Evolutionary conservation across 2,888 invertebrate genomes (phyloP).

Genomic region (Spialia ferax): DNA sequence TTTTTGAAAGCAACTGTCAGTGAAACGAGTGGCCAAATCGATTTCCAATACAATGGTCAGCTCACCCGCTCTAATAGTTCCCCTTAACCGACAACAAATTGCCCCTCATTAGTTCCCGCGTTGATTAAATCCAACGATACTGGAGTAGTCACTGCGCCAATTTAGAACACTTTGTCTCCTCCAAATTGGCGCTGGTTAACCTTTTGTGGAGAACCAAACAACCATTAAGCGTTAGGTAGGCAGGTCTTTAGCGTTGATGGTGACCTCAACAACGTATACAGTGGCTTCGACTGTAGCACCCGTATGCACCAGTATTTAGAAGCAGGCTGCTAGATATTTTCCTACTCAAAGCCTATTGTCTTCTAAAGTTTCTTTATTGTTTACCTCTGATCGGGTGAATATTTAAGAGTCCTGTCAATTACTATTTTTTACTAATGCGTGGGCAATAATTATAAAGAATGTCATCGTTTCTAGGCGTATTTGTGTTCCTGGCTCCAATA

Average conservation of each 20-base stretch:
- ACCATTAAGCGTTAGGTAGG: constrained; percentile 12
- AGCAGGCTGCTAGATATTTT: background rate
- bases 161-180: constrained; percentile 36
- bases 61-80: constrained; percentile 47
- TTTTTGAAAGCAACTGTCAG: constrained; percentile 1
- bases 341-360: background rate
- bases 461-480: no score
- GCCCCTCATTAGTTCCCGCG: constrained; percentile 47
- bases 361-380: no score
- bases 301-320: background rate
- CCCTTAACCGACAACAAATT: constrained; percentile 47
- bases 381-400: no score
- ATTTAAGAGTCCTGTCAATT: no score
- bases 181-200: constrained; percentile 34
- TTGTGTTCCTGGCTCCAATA: no score
- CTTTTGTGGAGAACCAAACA: constrained; percentile 35
- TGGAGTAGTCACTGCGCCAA: constrained; percentile 24
- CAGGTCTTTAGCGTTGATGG: background rate
- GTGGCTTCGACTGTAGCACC: background rate
- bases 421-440: no score
- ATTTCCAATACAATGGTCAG: constrained; percentile 39
- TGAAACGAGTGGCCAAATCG: constrained; percentile 36
- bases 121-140: constrained; percentile 49
- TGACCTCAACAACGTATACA: background rate
- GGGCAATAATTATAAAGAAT: no score